Conservation (phyloP, 2,888 invertebrate genomes). For the Sarcophaga carnaria region DNA sequence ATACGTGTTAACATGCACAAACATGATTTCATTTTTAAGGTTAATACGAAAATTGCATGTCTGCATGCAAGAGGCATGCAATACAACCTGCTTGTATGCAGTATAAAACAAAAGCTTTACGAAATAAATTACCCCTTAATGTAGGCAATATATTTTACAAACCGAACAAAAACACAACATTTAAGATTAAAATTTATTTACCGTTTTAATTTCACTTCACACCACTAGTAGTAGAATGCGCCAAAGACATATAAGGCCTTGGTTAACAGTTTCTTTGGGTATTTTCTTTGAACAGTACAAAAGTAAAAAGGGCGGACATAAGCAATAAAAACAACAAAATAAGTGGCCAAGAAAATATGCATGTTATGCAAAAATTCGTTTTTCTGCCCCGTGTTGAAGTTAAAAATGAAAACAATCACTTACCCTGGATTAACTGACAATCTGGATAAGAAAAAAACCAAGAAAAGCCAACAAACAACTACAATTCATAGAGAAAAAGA, state of each 20-base stretch:
- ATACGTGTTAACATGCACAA: constrained; percentile 42
- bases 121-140: constrained; percentile 11
- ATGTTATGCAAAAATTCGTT: constrained; percentile 18
- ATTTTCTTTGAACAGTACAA: no score
- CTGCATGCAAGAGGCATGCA: not conserved
- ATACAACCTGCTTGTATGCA: not conserved
- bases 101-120: constrained; percentile 21
- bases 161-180: not conserved
- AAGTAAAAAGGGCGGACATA: no score
- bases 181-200: not conserved
- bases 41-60: constrained; percentile 51
- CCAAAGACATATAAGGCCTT: not conserved
- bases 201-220: not conserved
- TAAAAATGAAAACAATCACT: constrained; percentile 38
- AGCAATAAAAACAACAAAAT: not conserved
- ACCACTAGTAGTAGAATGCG: not conserved
- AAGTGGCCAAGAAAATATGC: not conserved
- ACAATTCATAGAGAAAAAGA: not conserved
- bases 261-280: no score
- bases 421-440: constrained; percentile 37
- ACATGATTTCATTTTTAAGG: constrained; percentile 47
- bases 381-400: not conserved
- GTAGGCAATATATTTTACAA: constrained; percentile 13
- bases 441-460: constrained; percentile 9
- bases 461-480: not conserved